Evolutionary conservation across 2,113 vertebrate genomes (phyloP), one percentile per base, ranked within the genome.

Genomic region (Balaenoptera acutorostrata): DNA sequence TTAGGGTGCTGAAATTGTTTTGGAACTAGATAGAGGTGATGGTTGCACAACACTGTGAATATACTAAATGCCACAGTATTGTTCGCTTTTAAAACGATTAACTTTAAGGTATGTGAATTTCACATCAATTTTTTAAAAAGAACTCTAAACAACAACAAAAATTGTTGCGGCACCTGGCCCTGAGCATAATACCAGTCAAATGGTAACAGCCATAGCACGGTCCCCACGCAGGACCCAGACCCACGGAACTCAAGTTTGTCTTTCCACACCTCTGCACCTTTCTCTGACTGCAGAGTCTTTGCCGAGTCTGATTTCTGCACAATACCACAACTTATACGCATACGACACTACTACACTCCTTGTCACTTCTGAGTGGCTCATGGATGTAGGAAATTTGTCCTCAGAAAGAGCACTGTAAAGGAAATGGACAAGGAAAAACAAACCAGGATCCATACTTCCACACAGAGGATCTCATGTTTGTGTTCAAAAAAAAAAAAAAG

Each of bases 301-400:
- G 0, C 39, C 11, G 33, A 8, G 8, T 1, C 29, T 6, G 25
- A 25, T 20, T 46, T 64, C 49, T 46, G 44, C 39, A 41, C 21
- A 63, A 21, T 13, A 7, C 1, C 15, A 6, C 29, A 13, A 33
- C 15, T 6, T 41, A 25, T 0, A 0, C 36, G 29, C 8, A 1
- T 1, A 5, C 3, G 4, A 25, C 20, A 2, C 44, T 14, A 12
- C 41, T 39, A 1, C 3, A 1, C 61, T 33, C 59, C 83, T 23
- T 13, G 0, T 13, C 9, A 3, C 44, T 14, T 66, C 11, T 17
- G 18, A 33, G 15, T 11, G 14, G 21, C 71, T 41, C 17, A 77
- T 3, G 66, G 59, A 36, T 15, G 17, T 2, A 59, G 44, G 68
- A 83, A 41, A 41, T 46, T 11, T 27, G 36, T 49, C 49, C 78